These are phyloP conservation scores for Odontocolon sp. DNA, from an alignment of 2,888 invertebrate species.

Conservation along the genomic window DNA sequence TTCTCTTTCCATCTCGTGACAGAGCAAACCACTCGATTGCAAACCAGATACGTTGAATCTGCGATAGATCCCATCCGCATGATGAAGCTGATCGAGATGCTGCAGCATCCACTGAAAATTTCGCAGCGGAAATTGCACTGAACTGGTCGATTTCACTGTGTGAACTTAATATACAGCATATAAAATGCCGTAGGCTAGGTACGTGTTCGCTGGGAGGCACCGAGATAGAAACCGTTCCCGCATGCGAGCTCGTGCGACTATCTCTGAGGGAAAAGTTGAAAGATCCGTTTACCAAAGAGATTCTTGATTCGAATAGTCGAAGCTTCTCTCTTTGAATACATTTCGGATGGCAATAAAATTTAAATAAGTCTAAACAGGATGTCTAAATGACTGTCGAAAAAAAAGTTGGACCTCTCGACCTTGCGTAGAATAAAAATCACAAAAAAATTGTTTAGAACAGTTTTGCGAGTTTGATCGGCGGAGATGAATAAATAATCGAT, in stretches of 20 bases:
- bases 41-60: conserved; percentile 30
- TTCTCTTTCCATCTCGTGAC: background rate
- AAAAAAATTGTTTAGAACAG: background rate
- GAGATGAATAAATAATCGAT: conserved; percentile 31
- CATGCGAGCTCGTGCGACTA: background rate
- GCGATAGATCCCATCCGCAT: too few relatives aligned
- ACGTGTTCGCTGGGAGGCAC: background rate
- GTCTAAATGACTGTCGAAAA: conserved; percentile 18
- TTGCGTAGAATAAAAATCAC: background rate
- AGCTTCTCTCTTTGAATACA: conserved; percentile 11
- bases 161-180: background rate
- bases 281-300: conserved; percentile 10
- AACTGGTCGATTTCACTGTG: background rate
- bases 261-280: conserved; percentile 29
- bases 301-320: background rate
- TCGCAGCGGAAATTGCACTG: background rate
- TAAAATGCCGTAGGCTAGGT: conserved; percentile 9
- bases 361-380: conserved; percentile 30
- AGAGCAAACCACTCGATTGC: conserved; percentile 13
- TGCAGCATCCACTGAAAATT: background rate
- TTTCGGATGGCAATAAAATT: conserved; percentile 19
- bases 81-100: too few relatives aligned
- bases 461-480: conserved; percentile 32
- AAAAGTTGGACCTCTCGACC: conserved; percentile 32
- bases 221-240: conserved; percentile 28